These are phyloP conservation scores for Taeniopygia guttata DNA, from an alignment of 2,797 vertebrate genomes.

Conservation along the genomic window DNA sequence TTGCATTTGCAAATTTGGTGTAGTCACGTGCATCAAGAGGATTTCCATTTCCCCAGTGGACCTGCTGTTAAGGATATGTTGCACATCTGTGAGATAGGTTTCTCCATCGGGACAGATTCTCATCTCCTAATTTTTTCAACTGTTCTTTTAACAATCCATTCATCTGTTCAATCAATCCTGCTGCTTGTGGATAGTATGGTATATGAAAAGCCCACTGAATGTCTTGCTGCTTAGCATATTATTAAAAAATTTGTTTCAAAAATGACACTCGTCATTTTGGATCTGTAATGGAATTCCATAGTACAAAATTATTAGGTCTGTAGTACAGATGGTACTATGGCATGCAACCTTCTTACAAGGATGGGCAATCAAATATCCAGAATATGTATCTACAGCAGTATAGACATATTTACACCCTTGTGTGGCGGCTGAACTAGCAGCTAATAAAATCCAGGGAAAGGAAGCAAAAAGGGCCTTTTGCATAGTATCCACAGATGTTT, in stretches of 20 bases:
- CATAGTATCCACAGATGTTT: too few relatives aligned
- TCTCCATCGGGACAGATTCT: not conserved
- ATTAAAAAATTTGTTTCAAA: not conserved
- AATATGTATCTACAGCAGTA: too few relatives aligned
- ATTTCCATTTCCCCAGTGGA: not conserved
- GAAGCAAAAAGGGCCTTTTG: too few relatives aligned
- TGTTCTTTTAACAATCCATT: not conserved
- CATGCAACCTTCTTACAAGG: too few relatives aligned
- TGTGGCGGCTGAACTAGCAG: too few relatives aligned
- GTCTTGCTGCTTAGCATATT: not conserved
- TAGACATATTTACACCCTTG: too few relatives aligned
- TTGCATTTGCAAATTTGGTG: not conserved
- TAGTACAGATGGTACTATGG: not conserved
- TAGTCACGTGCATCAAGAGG: not conserved
- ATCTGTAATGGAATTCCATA: not conserved
- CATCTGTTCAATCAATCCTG: not conserved
- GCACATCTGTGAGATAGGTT: not conserved
- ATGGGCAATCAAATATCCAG: too few relatives aligned
- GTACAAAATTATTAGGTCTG: not conserved
- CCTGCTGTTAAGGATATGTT: not conserved
- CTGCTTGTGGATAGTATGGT: not conserved
- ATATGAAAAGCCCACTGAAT: not conserved
- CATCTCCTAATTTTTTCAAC: not conserved
- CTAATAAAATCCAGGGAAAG: too few relatives aligned
- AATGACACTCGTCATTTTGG: not conserved